These are phyloP conservation scores for Rousettus leschenaultii DNA, from an alignment of 2,113 vertebrate genomes.

Conservation along the genomic window DNA sequence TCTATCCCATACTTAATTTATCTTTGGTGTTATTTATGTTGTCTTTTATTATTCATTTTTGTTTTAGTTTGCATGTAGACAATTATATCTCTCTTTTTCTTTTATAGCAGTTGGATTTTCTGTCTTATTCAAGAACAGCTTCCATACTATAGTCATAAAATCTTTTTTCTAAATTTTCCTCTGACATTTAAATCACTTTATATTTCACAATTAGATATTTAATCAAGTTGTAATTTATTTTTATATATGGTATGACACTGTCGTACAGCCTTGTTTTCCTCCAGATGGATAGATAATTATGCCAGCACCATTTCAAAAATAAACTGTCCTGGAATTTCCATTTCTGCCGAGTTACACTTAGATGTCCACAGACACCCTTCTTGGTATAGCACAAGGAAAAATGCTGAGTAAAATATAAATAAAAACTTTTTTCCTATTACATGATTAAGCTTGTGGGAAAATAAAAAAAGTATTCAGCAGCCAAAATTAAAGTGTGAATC, in stretches of 20 bases:
- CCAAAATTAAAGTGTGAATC: conserved; percentile 8
- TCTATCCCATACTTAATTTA: conserved; percentile 51
- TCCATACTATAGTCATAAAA: conserved; percentile 62
- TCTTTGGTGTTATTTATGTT: conserved; percentile 54
- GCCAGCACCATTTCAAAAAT: conserved; percentile 74
- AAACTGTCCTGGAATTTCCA: conserved; percentile 66
- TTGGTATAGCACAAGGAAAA: conserved; percentile 53
- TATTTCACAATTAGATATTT: conserved; percentile 76
- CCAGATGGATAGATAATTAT: conserved; percentile 75
- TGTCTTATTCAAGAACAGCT: conserved; percentile 64
- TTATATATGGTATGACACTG: conserved; percentile 68
- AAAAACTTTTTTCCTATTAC: conserved; percentile 1
- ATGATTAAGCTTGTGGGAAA: conserved; percentile 17
- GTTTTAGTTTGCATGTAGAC: conserved; percentile 59
- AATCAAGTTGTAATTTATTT: conserved; percentile 74
- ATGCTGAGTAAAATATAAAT: conserved; percentile 65
- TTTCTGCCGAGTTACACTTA: conserved; percentile 68
- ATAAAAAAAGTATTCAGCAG: conserved; percentile 50
- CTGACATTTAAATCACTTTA: conserved; percentile 75
- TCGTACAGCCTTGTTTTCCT: conserved; percentile 60
- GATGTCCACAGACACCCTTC: conserved; percentile 60
- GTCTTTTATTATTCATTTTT: conserved; percentile 62
- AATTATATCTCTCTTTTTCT: conserved; percentile 65
- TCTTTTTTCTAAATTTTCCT: conserved; percentile 67
- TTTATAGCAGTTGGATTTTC: conserved; percentile 65